A percentile compares a stretch with the other conserved stretches of the same genome.
These are phyloP conservation scores for Eremobia ochroleuca DNA, from an alignment of 2,888 invertebrate genomes.

Conservation along the genomic window DNA sequence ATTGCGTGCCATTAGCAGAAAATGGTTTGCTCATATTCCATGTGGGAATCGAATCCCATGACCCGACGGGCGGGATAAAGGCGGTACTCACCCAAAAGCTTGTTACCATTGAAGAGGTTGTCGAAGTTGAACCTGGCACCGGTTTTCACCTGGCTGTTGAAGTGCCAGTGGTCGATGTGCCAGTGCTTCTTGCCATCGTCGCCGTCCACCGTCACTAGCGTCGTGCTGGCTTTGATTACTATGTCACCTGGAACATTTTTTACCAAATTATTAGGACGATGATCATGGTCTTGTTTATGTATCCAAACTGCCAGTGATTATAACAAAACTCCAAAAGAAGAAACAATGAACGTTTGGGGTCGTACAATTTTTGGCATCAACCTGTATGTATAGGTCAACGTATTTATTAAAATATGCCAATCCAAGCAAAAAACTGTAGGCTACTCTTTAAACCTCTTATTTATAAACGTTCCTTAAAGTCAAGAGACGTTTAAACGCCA, in stretches of 20 bases:
- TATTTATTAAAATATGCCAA: not conserved
- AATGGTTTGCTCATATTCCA: not conserved
- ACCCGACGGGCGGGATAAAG: not conserved
- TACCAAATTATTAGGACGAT: not conserved
- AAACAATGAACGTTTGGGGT: not conserved
- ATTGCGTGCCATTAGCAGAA: not conserved
- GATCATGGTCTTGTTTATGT: not conserved
- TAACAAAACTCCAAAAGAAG: not conserved
- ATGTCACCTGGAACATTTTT: conserved; percentile 79
- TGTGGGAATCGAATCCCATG: not conserved
- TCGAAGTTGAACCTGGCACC: conserved; percentile 81
- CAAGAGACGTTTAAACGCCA: too few species aligned
- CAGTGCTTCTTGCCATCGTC: conserved; percentile 84
- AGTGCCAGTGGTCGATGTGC: conserved; percentile 80
- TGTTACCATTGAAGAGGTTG: conserved; percentile 86
- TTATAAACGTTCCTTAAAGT: too few species aligned
- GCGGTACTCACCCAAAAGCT: conserved; percentile 75
- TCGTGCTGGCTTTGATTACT: conserved; percentile 76
- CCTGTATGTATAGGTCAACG: not conserved
- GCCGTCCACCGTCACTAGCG: conserved; percentile 74
- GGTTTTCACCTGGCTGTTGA: conserved; percentile 79
- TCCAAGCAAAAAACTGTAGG: not conserved
- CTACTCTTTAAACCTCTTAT: too few species aligned
- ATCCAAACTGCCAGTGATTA: not conserved
- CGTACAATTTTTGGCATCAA: not conserved